phyloP scores from a whole-genome alignment of 2,888 invertebrate genomes.

The Agonum fuliginosum region DNA sequence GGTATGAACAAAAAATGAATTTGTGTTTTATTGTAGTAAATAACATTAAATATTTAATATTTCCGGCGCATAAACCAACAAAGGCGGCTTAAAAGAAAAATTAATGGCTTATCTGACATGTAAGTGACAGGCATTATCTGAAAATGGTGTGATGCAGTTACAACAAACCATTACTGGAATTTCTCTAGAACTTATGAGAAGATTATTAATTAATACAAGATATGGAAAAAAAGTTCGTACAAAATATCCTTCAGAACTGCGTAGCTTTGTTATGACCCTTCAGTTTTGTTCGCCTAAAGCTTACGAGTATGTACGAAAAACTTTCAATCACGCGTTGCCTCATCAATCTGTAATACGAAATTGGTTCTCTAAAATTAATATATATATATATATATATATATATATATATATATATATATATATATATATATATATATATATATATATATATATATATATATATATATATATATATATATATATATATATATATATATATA shows the following conservation, averaged over 20 bases:
- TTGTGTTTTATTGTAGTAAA: too few species aligned
- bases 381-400: too few species aligned
- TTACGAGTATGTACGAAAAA: background rate
- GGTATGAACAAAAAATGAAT: too few species aligned
- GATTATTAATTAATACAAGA: background rate
- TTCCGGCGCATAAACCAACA: too few species aligned
- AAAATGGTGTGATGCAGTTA: background rate
- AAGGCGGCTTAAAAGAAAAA: background rate
- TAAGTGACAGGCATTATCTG: background rate
- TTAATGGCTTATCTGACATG: background rate
- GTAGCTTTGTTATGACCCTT: background rate
- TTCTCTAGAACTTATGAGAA: background rate
- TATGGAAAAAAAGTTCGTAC: background rate
- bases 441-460: too few species aligned
- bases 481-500: too few species aligned
- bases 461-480: too few species aligned
- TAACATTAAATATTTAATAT: too few species aligned
- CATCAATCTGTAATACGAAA: background rate
- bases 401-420: too few species aligned
- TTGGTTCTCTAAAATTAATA: slow-evolving; percentile 1
- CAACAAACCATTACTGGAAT: background rate
- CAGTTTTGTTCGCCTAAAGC: background rate
- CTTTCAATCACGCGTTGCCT: background rate
- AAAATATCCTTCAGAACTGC: background rate
- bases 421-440: too few species aligned